Evolutionary conservation across 2,888 invertebrate species (phyloP).

Genomic region (Calliopum simillimum): DNA sequence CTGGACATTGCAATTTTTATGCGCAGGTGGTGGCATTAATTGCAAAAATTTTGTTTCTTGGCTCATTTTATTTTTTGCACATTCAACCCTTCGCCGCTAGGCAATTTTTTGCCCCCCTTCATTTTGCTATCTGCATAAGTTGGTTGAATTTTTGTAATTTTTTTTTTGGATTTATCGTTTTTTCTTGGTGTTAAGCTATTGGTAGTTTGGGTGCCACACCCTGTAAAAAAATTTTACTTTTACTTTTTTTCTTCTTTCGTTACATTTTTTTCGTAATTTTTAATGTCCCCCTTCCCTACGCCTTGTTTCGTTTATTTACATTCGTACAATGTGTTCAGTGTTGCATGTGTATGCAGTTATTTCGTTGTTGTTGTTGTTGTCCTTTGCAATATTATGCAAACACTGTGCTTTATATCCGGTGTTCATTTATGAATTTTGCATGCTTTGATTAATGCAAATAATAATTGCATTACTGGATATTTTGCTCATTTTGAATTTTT

Average conservation of each 20-base stretch:
- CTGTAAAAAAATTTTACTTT: background rate
- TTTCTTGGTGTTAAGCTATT: constrained; percentile 2
- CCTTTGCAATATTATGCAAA: constrained; percentile 13
- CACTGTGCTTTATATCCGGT: background rate
- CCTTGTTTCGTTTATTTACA: constrained; percentile 17
- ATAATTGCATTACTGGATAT: constrained; percentile 37
- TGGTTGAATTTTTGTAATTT: constrained; percentile 6
- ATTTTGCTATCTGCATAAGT: background rate
- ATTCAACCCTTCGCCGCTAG: too few relatives aligned
- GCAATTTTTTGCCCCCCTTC: too few relatives aligned
- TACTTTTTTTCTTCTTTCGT: constrained; percentile 10
- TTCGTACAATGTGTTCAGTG: constrained; percentile 18
- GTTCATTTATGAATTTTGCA: constrained; percentile 40
- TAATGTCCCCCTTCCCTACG: background rate
- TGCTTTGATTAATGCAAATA: constrained; percentile 44
- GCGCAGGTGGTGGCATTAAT: constrained; percentile 21
- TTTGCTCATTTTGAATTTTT: constrained; percentile 39
- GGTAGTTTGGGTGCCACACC: constrained; percentile 3
- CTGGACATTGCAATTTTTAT: constrained; percentile 24
- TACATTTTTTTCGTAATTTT: constrained; percentile 10
- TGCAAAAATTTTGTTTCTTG: constrained; percentile 11
- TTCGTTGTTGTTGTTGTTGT: background rate
- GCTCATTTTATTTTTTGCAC: background rate
- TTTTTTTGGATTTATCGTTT: background rate
- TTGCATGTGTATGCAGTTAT: background rate